Evolutionary conservation across 2,797 vertebrate genomes (phyloP).

Genomic region (Pseudopleuronectes americanus): DNA sequence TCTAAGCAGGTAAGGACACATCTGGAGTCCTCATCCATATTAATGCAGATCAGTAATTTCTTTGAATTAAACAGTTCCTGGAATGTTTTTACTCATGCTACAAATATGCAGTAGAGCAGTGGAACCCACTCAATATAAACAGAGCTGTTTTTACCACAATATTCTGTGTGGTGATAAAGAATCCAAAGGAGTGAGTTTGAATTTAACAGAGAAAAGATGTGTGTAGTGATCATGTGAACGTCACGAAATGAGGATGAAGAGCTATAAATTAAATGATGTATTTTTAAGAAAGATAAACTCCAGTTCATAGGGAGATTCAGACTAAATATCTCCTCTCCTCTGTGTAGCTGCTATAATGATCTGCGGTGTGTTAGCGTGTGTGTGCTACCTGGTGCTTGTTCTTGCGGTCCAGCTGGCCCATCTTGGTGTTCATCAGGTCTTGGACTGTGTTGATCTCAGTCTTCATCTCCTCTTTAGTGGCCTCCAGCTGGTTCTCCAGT

Average conservation of each 20-base stretch:
- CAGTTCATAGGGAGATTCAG: too few relatives aligned
- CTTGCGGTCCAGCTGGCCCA: constrained; percentile 93
- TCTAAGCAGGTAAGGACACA: background rate
- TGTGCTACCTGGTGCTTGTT: constrained; percentile 90
- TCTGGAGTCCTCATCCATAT: background rate
- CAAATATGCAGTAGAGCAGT: background rate
- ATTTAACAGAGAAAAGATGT: too few relatives aligned
- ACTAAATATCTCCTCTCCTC: too few relatives aligned
- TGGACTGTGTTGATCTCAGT: constrained; percentile 92
- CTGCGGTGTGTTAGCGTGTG: background rate
- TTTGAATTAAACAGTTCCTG: background rate
- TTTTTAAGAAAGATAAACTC: too few relatives aligned
- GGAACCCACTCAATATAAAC: background rate
- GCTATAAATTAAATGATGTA: too few relatives aligned
- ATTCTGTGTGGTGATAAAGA: too few relatives aligned
- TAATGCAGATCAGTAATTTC: background rate
- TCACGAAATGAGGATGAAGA: too few relatives aligned
- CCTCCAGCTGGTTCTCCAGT: constrained; percentile 95
- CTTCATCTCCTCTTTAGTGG: constrained; percentile 96
- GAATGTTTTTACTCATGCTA: background rate
- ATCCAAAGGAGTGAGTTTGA: too few relatives aligned
- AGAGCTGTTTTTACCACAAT: background rate
- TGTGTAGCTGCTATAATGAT: background rate
- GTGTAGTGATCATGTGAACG: too few relatives aligned
- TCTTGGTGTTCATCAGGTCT: constrained; percentile 92